A percentile compares a stretch with the other conserved stretches of the same genome.
These are phyloP conservation scores for Podarcis siculus DNA, from an alignment of 2,797 vertebrate genomes.

Conservation along the genomic window DNA sequence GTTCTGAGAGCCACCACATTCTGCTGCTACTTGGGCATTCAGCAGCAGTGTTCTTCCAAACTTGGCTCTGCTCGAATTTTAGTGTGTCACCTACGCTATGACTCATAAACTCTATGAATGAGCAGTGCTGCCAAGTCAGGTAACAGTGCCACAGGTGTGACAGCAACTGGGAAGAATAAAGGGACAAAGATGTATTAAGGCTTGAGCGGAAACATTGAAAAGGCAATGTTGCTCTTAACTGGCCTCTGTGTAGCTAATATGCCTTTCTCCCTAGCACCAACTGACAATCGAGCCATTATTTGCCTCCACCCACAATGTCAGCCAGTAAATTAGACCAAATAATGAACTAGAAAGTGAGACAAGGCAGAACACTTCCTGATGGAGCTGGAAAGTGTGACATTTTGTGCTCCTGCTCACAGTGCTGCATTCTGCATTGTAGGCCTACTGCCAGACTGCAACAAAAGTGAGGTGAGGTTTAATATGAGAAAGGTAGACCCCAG, in stretches of 20 bases:
- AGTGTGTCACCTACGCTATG: neutral
- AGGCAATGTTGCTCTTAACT: conserved; percentile 58
- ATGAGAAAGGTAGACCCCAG: conserved; percentile 18
- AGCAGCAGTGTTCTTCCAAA: neutral
- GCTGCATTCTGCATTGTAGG: conserved; percentile 24
- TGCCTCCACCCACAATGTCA: conserved; percentile 63
- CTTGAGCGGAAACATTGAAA: conserved; percentile 48
- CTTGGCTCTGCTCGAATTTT: neutral
- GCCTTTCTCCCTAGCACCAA: neutral
- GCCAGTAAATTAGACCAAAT: conserved; percentile 60
- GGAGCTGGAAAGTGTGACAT: conserved; percentile 15
- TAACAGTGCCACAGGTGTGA: neutral
- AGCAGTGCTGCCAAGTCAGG: neutral
- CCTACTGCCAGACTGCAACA: neutral
- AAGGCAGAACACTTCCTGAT: conserved; percentile 48
- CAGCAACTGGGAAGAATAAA: neutral
- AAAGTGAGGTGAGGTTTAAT: conserved; percentile 30
- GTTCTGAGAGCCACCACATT: neutral
- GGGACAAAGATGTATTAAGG: conserved; percentile 44
- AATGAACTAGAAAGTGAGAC: conserved; percentile 59
- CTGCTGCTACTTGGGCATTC: neutral
- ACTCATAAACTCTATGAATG: neutral
- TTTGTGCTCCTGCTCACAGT: conserved; percentile 9
- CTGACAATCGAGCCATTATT: neutral
- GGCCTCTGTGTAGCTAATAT: conserved; percentile 39